These are phyloP conservation scores for Dasyornis broadbenti DNA, from an alignment of 2,113 vertebrate genomes.

Conservation along the genomic window DNA sequence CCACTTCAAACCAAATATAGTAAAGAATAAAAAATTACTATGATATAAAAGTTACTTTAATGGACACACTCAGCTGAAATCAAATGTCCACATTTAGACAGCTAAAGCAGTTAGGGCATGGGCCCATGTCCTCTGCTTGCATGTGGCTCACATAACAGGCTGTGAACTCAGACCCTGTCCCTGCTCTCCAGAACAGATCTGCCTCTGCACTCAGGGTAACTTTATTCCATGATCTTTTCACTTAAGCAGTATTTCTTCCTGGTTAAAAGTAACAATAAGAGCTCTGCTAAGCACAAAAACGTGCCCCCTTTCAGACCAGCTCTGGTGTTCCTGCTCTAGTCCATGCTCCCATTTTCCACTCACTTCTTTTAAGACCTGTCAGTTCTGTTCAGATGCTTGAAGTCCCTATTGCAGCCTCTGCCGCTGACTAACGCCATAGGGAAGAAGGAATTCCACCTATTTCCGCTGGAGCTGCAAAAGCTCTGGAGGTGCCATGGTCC, in stretches of 20 bases:
- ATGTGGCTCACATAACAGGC: neutral
- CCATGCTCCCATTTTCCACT: neutral
- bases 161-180: neutral
- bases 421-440: rapidly evolving
- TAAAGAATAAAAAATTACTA: neutral
- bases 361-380: rapidly evolving
- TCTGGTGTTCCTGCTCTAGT: neutral
- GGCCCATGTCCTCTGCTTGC: neutral
- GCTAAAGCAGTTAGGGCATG: neutral
- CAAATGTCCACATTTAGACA: neutral
- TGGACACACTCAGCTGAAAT: neutral
- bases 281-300: neutral
- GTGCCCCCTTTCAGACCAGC: neutral
- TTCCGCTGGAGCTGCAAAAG: neutral
- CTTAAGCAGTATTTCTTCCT: neutral
- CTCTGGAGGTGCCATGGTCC: neutral
- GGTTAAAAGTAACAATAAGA: neutral
- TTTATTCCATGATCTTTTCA: neutral
- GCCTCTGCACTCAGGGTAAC: rapidly evolving
- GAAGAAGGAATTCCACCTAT: neutral
- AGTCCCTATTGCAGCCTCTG: rapidly evolving
- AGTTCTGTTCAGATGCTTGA: rapidly evolving
- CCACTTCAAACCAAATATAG: neutral
- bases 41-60: neutral
- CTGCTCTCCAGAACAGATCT: neutral